Base-by-base conservation (phyloP, 2,888 invertebrate genomes). In the Quadroppia sp. region DNA sequence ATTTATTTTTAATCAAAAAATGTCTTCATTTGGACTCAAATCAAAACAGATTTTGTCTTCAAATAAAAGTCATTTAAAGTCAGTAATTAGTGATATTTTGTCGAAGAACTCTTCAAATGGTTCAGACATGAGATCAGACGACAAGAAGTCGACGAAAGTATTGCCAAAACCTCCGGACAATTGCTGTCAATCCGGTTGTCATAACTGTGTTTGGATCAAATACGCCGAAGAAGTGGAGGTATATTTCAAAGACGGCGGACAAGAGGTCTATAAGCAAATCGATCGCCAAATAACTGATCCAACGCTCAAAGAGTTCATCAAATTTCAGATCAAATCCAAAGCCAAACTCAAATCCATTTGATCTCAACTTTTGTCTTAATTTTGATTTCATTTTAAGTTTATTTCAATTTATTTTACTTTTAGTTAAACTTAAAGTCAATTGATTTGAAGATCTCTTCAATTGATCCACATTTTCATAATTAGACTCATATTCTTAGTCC, bases 141-240 rank as follows among this genome's bases (percentile, higher is more conserved):
- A 70, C 45, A 40, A 23, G 30, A 61, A 61, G 13, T 9, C 15
- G 13, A 6, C 30, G 9, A 61, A 61, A 61, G 32, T 9, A 36
- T 15, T 30, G 56, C 75, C 73, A 17, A 48, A 64, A 45, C 64
- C 73, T 15, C 82, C 82, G 0, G 76, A 79, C 13, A 78, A 79
- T 71, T 82, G 82, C 74, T 82, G 82, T 77, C 80, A 80, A 80
- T 80, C 80, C 77, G 82, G 82, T 6, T 82, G 82, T 79, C 79
- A 79, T 13, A 82, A 82, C 76, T 82, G 82, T 80, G 82, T 82
- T 40, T 82, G 81, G 81, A 80, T 82, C n/a, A 75, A 79, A 50
- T 82, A 82, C 80, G 82, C 81, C 17, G 81, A 81, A 45, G 80
- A 82, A 73, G 75, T 82, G 48, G 78, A 78, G 30, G 23, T 50